Percentiles rank a stretch among this genome's conserved stretches.
phyloP scores from a whole-genome alignment of 2,113 vertebrate genomes.

The Anoplopoma fimbria region DNA sequence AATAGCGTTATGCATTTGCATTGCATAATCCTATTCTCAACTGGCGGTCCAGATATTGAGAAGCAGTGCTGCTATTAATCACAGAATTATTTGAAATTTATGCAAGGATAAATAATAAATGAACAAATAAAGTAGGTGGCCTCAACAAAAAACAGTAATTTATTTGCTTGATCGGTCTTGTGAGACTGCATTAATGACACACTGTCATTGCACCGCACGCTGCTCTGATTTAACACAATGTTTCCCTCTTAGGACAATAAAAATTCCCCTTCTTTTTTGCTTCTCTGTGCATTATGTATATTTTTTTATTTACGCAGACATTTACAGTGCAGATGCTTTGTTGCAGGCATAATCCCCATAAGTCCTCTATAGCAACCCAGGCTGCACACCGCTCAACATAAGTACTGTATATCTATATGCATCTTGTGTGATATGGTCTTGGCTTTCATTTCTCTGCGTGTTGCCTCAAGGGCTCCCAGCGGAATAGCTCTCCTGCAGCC shows the following conservation, averaged over 20 bases:
- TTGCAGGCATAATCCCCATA: conserved; percentile 46
- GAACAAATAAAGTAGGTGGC: conserved; percentile 46
- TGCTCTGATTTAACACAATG: conserved; percentile 35
- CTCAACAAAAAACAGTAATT: conserved; percentile 50
- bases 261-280: conserved; percentile 10
- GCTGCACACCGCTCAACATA: conserved; percentile 44
- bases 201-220: conserved; percentile 4
- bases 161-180: conserved; percentile 46
- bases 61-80: conserved; percentile 41
- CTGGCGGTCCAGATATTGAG: conserved; percentile 29
- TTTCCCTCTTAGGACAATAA: conserved; percentile 37
- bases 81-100: conserved; percentile 41
- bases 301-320: conserved; percentile 27
- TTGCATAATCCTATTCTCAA: conserved; percentile 41
- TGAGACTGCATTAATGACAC: conserved; percentile 51
- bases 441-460: conserved; percentile 43
- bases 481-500: conserved; percentile 45
- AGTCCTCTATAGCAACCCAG: conserved; percentile 31
- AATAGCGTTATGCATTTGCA: conserved; percentile 52
- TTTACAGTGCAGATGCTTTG: conserved; percentile 45
- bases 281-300: conserved; percentile 43
- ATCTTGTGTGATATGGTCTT: conserved; percentile 45
- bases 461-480: conserved; percentile 56
- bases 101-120: conserved; percentile 45
- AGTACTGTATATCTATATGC: conserved; percentile 48